Percentiles rank a stretch among this genome's conserved stretches.
Evolutionary conservation across 2,113 vertebrate genomes (phyloP).

Genomic region (Hydrolagus affinis): DNA sequence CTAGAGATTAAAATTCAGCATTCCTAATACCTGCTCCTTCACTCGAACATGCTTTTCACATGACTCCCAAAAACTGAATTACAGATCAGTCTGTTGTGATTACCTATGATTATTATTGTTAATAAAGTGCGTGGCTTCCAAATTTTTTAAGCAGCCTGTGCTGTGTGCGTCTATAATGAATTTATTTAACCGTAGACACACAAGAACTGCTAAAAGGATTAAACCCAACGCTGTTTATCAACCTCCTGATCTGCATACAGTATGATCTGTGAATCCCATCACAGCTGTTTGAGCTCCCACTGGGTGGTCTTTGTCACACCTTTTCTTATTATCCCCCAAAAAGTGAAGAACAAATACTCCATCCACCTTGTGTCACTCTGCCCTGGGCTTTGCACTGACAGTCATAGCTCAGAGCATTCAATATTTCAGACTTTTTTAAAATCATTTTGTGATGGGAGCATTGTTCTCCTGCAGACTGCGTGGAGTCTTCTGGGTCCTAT

Average conservation of each 20-base stretch:
- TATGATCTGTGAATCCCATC: not conserved
- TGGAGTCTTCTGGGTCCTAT: not conserved
- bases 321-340: not conserved
- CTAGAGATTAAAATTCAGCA: too few species aligned
- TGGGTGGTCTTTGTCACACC: not conserved
- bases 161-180: not conserved
- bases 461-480: not conserved
- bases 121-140: not conserved
- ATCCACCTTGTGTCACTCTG: not conserved
- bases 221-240: not conserved
- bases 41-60: too few species aligned
- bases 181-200: not conserved
- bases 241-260: not conserved
- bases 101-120: not conserved
- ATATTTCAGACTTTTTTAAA: not conserved
- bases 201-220: not conserved
- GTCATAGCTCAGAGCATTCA: not conserved
- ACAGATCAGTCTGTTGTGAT: too few species aligned
- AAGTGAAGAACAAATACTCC: not conserved
- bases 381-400: not conserved
- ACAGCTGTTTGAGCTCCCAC: not conserved
- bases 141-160: not conserved
- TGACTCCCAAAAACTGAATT: too few species aligned
- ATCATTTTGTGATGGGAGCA: not conserved
- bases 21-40: too few species aligned